phyloP scores from a whole-genome alignment of 2,797 vertebrate species.

The Caiman crocodilus region DNA sequence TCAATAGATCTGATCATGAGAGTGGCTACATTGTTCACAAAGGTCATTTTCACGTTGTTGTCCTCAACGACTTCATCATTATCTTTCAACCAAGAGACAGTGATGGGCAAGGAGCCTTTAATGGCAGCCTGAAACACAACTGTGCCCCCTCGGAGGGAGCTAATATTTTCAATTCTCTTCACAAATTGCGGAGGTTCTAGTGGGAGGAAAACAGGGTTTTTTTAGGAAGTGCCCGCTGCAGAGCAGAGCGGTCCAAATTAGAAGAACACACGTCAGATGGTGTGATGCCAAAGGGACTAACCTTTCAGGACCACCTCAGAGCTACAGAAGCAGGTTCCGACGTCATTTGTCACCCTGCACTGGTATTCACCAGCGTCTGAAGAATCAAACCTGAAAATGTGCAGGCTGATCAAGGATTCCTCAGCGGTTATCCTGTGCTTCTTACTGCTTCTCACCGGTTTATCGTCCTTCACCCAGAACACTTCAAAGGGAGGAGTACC shows the following conservation, averaged over 20 bases:
- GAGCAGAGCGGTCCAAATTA: not conserved
- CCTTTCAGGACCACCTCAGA: constrained; percentile 93
- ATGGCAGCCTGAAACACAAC: constrained; percentile 90
- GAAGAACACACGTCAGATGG: not conserved
- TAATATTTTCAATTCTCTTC: constrained; percentile 91
- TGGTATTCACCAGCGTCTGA: constrained; percentile 91
- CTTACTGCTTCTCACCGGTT: constrained; percentile 90
- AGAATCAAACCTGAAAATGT: constrained; percentile 90
- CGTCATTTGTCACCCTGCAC: constrained; percentile 93
- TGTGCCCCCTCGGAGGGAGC: constrained; percentile 88
- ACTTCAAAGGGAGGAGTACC: constrained; percentile 94
- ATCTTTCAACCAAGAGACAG: constrained; percentile 94
- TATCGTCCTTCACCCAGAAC: constrained; percentile 93
- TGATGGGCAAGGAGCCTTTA: constrained; percentile 93
- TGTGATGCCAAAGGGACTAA: constrained; percentile 80
- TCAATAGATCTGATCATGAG: constrained; percentile 90
- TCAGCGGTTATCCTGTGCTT: constrained; percentile 91
- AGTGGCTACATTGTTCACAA: constrained; percentile 88
- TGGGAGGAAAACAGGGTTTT: constrained; percentile 60
- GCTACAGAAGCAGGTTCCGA: constrained; percentile 90
- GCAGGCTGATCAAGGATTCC: constrained; percentile 88
- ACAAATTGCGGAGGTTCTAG: constrained; percentile 94
- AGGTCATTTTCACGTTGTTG: constrained; percentile 90
- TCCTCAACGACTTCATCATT: constrained; percentile 94
- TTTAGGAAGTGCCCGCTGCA: constrained; percentile 34